Conservation (phyloP, 2,888 invertebrate genomes). For the Alentia gelatinosa region DNA sequence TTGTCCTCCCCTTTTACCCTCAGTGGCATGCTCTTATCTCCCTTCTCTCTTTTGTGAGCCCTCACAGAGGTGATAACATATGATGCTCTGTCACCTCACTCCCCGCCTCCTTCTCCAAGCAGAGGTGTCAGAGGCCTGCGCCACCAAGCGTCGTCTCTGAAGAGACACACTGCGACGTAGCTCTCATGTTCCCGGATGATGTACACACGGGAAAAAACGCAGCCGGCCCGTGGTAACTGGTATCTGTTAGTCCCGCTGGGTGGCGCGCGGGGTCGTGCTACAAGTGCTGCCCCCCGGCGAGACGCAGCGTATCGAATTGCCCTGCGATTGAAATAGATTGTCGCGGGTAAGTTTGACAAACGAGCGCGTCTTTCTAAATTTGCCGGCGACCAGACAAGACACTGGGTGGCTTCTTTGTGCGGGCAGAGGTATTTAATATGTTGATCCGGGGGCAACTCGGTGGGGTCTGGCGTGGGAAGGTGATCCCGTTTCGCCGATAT, state of each 20-base stretch:
- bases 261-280: slow-evolving; percentile 4
- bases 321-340: slow-evolving; percentile 25
- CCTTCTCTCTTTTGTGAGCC: background rate
- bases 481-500: too few species aligned
- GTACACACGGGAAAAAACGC: background rate
- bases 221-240: background rate
- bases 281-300: background rate
- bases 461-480: background rate
- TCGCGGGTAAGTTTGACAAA: background rate
- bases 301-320: slow-evolving; percentile 12
- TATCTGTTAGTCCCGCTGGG: background rate
- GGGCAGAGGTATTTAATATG: slow-evolving; percentile 5
- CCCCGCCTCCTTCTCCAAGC: background rate
- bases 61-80: background rate
- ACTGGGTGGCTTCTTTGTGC: background rate
- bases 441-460: background rate
- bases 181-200: background rate
- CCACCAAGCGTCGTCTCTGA: background rate
- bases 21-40: background rate
- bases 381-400: background rate
- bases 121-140: background rate
- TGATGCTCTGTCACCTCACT: background rate
- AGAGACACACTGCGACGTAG: background rate
- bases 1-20: background rate
- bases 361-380: slow-evolving; percentile 31